Conservation (phyloP, 2,888 invertebrate genomes). For the Brachypalpus laphriformis region DNA sequence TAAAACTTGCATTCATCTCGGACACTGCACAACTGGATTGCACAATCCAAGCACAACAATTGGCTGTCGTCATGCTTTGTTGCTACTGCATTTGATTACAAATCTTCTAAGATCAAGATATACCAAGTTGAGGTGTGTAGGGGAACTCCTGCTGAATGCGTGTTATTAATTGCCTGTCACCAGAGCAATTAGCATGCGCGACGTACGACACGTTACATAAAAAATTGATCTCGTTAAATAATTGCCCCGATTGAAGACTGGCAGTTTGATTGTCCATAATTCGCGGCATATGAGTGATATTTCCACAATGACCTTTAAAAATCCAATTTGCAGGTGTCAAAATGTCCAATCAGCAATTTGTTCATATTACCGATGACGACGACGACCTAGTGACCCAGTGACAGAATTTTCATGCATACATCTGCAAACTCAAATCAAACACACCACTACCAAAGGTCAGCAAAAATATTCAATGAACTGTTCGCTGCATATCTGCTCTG, state of each 20-base stretch:
- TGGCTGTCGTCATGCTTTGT: neutral
- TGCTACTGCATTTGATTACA: neutral
- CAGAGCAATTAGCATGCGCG: conserved; percentile 55
- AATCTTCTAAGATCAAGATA: neutral
- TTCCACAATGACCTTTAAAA: conserved; percentile 39
- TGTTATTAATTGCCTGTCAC: conserved; percentile 18
- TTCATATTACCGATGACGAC: neutral
- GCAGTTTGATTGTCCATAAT: conserved; percentile 37
- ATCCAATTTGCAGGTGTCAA: neutral
- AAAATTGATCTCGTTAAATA: conserved; percentile 38
- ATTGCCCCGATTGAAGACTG: conserved; percentile 31
- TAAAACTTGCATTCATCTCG: conserved; percentile 31
- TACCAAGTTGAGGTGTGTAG: conserved; percentile 7
- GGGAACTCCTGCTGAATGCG: conserved; percentile 25
- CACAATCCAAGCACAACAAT: conserved; percentile 31
- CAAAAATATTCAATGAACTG: conserved; percentile 5
- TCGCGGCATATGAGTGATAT: neutral
- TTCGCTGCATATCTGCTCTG: neutral
- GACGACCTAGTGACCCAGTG: conserved; percentile 31
- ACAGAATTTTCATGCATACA: neutral
- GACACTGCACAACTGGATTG: conserved; percentile 11
- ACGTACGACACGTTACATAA: conserved; percentile 16
- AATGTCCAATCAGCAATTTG: neutral
- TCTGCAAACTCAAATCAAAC: neutral
- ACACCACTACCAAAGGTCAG: conserved; percentile 13